Percentiles rank a stretch among this genome's conserved stretches.
Evolutionary conservation across 2,797 vertebrate species (phyloP).

Genomic region (Arnoldichthys spilopterus): DNA sequence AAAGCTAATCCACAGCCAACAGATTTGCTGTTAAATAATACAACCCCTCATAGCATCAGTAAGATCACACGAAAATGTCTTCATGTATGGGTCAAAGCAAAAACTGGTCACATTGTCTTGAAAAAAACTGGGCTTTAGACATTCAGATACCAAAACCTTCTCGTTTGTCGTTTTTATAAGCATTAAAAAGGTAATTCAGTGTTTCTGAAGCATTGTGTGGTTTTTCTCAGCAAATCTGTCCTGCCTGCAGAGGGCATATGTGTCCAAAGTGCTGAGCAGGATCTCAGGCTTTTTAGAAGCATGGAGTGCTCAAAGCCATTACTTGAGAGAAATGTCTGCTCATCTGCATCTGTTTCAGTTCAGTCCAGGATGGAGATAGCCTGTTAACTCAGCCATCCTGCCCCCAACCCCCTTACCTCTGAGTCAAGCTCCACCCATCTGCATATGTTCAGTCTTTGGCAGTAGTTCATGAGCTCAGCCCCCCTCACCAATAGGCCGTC

Average conservation of each 20-base stretch:
- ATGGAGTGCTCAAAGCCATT: neutral
- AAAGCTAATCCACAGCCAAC: neutral
- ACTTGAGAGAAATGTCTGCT: constrained; percentile 19
- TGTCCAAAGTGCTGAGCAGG: neutral
- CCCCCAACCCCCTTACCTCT: neutral
- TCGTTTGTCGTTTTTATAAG: constrained; percentile 1
- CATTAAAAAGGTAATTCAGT: neutral
- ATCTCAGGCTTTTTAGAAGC: neutral
- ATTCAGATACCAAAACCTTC: neutral
- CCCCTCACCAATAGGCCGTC: neutral
- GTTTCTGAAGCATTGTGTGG: neutral
- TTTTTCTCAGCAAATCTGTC: neutral
- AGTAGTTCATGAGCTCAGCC: neutral
- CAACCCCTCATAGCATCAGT: neutral
- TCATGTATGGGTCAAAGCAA: neutral
- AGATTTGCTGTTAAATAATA: neutral
- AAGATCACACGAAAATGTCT: neutral
- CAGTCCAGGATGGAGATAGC: constrained; percentile 32
- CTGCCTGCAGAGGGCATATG: neutral
- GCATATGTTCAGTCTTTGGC: constrained; percentile 19
- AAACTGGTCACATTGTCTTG: neutral
- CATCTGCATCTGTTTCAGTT: constrained; percentile 45
- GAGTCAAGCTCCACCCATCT: constrained; percentile 18
- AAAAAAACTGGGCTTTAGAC: neutral
- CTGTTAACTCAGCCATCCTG: neutral